A percentile compares a stretch with the other conserved stretches of the same genome.
These are phyloP conservation scores for Galaxias olidus DNA, from an alignment of 2,797 vertebrate genomes.

Conservation along the genomic window DNA sequence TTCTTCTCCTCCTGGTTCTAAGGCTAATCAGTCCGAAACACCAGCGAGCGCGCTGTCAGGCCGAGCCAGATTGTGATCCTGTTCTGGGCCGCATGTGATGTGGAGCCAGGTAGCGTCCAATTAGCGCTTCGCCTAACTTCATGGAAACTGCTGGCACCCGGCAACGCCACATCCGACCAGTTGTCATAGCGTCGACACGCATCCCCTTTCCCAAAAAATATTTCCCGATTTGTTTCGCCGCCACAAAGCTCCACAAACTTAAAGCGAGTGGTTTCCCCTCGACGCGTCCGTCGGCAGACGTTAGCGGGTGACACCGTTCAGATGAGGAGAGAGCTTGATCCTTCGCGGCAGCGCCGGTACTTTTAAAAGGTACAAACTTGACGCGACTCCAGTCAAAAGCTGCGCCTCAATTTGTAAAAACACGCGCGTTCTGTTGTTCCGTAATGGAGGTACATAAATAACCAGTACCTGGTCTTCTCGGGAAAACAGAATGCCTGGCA, in stretches of 20 bases:
- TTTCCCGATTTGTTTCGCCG: conserved; percentile 76
- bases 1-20: conserved; percentile 63
- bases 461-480: conserved; percentile 42
- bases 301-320: conserved; percentile 60
- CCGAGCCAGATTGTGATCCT: conserved; percentile 70
- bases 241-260: conserved; percentile 72
- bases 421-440: conserved; percentile 51
- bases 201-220: conserved; percentile 68
- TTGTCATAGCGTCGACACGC: conserved; percentile 76
- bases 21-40: conserved; percentile 77
- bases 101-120: conserved; percentile 80
- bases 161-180: conserved; percentile 67
- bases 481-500: conserved; percentile 40
- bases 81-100: conserved; percentile 71
- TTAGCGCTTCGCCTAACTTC: conserved; percentile 78
- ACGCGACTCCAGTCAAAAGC: conserved; percentile 48
- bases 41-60: conserved; percentile 69
- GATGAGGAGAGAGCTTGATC: conserved; percentile 59
- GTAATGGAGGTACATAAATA: conserved; percentile 51
- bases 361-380: conserved; percentile 58
- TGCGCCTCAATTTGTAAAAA: conserved; percentile 64
- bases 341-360: conserved; percentile 69
- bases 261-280: conserved; percentile 72
- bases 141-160: conserved; percentile 76
- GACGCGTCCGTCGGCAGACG: conserved; percentile 44